These are phyloP conservation scores for Xerus rutilus DNA, from an alignment of 2,797 vertebrate genomes.

Conservation along the genomic window DNA sequence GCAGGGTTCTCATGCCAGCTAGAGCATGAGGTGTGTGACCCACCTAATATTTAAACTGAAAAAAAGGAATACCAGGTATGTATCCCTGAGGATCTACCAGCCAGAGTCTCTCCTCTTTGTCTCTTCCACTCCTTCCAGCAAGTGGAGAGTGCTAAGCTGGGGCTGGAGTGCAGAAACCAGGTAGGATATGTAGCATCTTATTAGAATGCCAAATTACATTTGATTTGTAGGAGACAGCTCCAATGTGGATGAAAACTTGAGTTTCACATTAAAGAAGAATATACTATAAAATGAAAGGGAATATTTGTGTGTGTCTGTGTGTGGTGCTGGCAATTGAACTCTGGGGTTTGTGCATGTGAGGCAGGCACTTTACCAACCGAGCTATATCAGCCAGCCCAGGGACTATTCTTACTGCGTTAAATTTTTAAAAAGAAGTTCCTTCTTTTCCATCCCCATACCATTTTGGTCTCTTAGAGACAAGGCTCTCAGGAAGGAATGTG, in stretches of 20 bases:
- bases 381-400: neutral
- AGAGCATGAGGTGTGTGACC: too few relatives aligned
- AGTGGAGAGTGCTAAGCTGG: neutral
- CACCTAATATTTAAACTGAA: neutral
- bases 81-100: neutral
- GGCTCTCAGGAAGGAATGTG: neutral
- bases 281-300: neutral
- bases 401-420: neutral
- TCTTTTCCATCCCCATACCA: rapidly evolving
- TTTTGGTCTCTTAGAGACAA: neutral
- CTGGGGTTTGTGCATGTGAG: too few relatives aligned
- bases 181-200: neutral
- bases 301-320: too few relatives aligned
- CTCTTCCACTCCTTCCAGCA: neutral
- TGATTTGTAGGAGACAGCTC: neutral
- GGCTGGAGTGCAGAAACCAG: neutral
- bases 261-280: neutral
- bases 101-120: neutral
- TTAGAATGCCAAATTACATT: neutral
- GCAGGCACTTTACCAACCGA: too few relatives aligned
- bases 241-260: neutral
- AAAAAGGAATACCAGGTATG: neutral
- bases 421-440: neutral
- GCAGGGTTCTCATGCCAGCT: neutral
- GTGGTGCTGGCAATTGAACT: too few relatives aligned